Conservation (phyloP, 2,113 vertebrate species). For the Ptyas mucosa region DNA sequence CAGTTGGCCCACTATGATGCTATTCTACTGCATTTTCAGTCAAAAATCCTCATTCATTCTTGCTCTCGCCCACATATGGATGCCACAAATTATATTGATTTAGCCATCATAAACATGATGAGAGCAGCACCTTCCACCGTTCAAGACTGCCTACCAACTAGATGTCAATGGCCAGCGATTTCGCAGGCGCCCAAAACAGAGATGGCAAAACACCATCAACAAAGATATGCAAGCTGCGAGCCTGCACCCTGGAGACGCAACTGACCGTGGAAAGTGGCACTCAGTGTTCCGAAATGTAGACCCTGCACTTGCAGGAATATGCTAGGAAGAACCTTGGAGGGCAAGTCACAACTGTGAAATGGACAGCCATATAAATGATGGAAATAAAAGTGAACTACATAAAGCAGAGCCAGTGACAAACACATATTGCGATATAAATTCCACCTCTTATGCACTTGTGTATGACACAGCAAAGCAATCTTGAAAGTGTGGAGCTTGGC, state of each 20-base stretch:
- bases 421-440: not conserved
- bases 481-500: not conserved
- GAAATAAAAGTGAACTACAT: slow-evolving; percentile 16
- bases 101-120: not conserved
- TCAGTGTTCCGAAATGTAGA: too few species aligned
- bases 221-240: too few species aligned
- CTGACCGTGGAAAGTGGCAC: too few species aligned
- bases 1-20: not conserved
- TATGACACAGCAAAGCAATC: not conserved
- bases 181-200: too few species aligned
- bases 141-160: too few species aligned
- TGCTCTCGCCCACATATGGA: not conserved
- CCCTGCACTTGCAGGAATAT: too few species aligned
- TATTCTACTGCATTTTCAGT: not conserved
- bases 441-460: not conserved
- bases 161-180: too few species aligned
- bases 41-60: not conserved
- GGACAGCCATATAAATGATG: not conserved
- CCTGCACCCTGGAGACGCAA: too few species aligned
- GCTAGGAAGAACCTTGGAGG: not conserved
- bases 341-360: not conserved
- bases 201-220: too few species aligned
- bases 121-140: too few species aligned
- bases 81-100: not conserved
- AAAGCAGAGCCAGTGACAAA: not conserved